Base-by-base conservation (phyloP, 2,797 vertebrate species). In the Rhinophrynus dorsalis region DNA sequence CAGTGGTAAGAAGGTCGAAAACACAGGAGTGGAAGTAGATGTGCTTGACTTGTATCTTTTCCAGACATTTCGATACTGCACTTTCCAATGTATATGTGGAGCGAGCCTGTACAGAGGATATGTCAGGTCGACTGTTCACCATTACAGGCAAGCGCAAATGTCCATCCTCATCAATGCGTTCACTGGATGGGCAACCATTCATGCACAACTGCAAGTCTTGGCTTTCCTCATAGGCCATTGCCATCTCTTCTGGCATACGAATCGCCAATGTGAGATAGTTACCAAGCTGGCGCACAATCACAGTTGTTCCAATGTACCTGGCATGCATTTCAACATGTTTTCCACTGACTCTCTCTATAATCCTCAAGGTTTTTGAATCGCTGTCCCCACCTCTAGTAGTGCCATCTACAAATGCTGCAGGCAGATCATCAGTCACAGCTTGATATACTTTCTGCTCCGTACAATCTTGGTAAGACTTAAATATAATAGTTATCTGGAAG, bases 391-490 rank as follows among this genome's bases (percentile, higher is more conserved):
- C 93, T 15, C 91, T 91, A 21, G 93, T 93, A 0, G 96, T 96
- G 35, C 97, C 96, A 5, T 98, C 97, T 38, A 97, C 92, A 32
- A 98, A 99, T 75, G 97, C 95, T 1, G 95, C 93, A 0, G 96
- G 96, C 54, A 99, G 90, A 83, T 95, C 94, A 70, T 98, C 94
- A 0, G 94, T 94, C 80, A 95, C 89, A 0, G 95, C 96, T 74
- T 99, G 96, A 88, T 98, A 99, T 0, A 99, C 96, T 74, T 95
- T 94, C 90, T 98, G 96, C 54, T 98, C 94, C 1, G 94, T 98
- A 66, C 96, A 98, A 48, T 94, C 93, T 52, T 90, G 92, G 61
- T 93, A 96, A 0, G 96, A 92, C 80, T 98, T 99, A 80, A 99
- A 99, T 82, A 98, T 98, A 61, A 98, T 85, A 5, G 97, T 98